Conservation (phyloP, 2,113 vertebrate genomes). For the Todiramphus chloris region DNA sequence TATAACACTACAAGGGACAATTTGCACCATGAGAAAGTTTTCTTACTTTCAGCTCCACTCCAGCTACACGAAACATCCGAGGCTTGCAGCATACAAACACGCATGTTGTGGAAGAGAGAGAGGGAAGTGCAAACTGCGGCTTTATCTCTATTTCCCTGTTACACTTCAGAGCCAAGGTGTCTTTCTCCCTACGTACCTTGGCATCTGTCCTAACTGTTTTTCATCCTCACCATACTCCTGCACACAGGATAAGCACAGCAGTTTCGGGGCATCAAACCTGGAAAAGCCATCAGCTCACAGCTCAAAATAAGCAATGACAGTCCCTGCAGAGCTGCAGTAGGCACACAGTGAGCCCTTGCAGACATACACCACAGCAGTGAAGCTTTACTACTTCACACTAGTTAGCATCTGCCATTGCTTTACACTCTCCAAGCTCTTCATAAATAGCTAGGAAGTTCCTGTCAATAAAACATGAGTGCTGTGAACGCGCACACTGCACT, state of each 20-base stretch:
- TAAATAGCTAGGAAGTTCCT: background rate
- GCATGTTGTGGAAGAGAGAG: background rate
- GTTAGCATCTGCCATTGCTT: background rate
- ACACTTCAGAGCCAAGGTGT: background rate
- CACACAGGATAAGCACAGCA: background rate
- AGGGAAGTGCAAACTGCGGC: background rate
- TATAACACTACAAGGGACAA: background rate
- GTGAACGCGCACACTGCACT: accelerated
- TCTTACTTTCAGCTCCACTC: background rate
- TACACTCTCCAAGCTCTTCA: background rate
- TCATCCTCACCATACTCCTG: background rate
- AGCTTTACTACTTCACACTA: background rate
- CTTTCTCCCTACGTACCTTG: background rate
- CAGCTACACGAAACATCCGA: background rate
- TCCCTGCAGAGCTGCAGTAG: background rate
- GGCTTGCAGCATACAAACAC: background rate
- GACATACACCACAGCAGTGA: background rate
- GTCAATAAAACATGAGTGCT: background rate
- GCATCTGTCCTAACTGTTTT: background rate
- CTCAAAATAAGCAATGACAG: background rate
- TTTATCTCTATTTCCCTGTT: background rate
- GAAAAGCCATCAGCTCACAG: background rate
- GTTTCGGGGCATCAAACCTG: background rate
- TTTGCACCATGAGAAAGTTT: background rate
- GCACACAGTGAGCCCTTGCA: background rate